These are phyloP conservation scores for Tympanuchus pallidicinctus DNA, from an alignment of 2,113 vertebrate species.

Conservation along the genomic window DNA sequence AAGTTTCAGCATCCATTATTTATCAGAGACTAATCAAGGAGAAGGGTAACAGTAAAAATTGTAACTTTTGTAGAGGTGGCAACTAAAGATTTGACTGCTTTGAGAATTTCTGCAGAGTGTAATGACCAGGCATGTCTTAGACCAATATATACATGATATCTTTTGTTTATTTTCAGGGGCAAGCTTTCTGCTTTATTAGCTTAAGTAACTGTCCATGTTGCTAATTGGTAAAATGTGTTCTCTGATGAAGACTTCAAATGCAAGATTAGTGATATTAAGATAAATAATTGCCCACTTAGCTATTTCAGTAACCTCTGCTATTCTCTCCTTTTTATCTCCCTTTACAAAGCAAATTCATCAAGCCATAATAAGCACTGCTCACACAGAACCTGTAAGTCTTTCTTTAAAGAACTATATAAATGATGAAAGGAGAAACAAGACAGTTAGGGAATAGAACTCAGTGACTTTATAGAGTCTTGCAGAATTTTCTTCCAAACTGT, in stretches of 20 bases:
- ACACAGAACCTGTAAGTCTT: background rate
- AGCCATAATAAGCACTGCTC: background rate
- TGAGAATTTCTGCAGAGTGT: background rate
- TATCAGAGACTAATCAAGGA: background rate
- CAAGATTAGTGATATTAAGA: conserved; percentile 4
- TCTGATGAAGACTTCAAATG: conserved; percentile 13
- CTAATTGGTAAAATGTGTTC: conserved; percentile 30
- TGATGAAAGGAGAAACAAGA: conserved; percentile 22
- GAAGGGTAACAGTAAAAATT: background rate
- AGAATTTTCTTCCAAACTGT: conserved; percentile 35
- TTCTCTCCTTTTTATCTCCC: conserved; percentile 12
- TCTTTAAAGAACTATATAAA: conserved; percentile 4
- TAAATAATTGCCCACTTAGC: conserved; percentile 36
- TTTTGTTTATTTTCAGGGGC: background rate
- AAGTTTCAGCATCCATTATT: background rate
- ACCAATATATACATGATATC: background rate
- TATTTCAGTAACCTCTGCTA: conserved; percentile 1
- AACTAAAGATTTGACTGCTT: background rate
- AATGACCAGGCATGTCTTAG: background rate
- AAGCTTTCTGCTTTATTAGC: background rate
- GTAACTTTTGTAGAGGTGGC: background rate
- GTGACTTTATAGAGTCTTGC: conserved; percentile 29
- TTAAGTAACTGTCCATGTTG: background rate
- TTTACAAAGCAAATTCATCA: conserved; percentile 52
- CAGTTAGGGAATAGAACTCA: conserved; percentile 45